Evolutionary conservation across 1,140 invertebrate genomes (phyloP), one percentile per base, ranked within the genome.

Genomic region (Diprion similis): DNA sequence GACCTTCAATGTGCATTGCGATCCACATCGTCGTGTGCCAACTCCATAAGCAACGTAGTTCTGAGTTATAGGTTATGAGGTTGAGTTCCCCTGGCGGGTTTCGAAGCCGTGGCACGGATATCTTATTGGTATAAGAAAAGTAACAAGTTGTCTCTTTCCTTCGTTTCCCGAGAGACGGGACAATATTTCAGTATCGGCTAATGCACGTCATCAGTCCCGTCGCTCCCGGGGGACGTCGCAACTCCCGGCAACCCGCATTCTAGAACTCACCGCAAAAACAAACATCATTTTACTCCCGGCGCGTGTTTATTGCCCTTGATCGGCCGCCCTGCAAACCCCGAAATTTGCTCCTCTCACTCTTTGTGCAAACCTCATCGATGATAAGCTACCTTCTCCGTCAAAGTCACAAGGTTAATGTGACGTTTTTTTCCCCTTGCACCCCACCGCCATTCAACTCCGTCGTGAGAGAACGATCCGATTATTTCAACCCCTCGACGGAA

Each of bases 181-280:
- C 51, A 59, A 59, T 59, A 59, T 59, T 59, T 59, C 51, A 59
- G 51, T 59, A 59, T 59, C 51, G 51, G 11, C 51, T 59, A 59
- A 59, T 59, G 51, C 51, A 59, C 51, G 51, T 59, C 9, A 59
- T 59, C 51, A 59, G 51, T 59, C 51, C 51, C 51, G 51, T 13
- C 11, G 51, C 2, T 59, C 51, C 51, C 51, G 51, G 11, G 51
- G 51, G 51, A 59, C 51, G 4, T 59, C 11, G 51, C 3, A 59
- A 15, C n/a, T 17, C 51, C 51, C n/a, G 51, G 51, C 51, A 0
- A 17, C 51, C 51, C 51, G 51, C 51, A 59, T 59, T 59, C 11
- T 13, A 6, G 6, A 59, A 59, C 51, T 59, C n/a, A 8, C 3
- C 11, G 24, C 51, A 59, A 59, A 59, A 59, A 59, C 51, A 59